Percentiles rank a stretch among this genome's conserved stretches.
Conservation (phyloP, 2,888 invertebrate species). For the Apodemia hepburni region DNA sequence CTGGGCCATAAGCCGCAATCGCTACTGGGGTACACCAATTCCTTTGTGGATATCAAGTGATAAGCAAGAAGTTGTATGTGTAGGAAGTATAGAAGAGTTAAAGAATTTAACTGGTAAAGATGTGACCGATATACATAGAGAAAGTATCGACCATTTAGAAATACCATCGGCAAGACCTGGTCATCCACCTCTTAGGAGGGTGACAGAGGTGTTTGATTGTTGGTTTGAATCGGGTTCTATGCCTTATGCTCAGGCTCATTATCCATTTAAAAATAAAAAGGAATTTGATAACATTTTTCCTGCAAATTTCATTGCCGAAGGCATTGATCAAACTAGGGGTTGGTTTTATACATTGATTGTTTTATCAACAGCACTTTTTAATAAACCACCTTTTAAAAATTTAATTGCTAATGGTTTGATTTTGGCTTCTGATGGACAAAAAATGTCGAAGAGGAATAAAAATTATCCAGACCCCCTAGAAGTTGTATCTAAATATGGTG, state of each 20-base stretch:
- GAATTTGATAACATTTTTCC: constrained; percentile 96
- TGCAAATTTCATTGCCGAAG: constrained; percentile 99
- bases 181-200: constrained; percentile 90
- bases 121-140: constrained; percentile 95
- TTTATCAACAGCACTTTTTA: constrained; percentile 96
- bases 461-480: constrained; percentile 99
- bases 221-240: constrained; percentile 99
- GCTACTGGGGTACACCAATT: constrained; percentile 99
- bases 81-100: constrained; percentile 96
- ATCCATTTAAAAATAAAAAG: constrained; percentile 95
- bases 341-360: constrained; percentile 99
- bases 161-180: constrained; percentile 94
- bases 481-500: constrained; percentile 95
- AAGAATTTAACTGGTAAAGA: constrained; percentile 89
- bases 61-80: constrained; percentile 95
- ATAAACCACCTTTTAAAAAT: constrained; percentile 98
- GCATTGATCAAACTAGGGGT: constrained; percentile 98
- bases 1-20: constrained; percentile 98
- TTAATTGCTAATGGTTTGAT: constrained; percentile 97
- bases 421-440: constrained; percentile 97
- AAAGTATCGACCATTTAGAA: constrained; percentile 94
- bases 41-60: constrained; percentile 97
- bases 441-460: constrained; percentile 99
- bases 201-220: constrained; percentile 98
- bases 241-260: constrained; percentile 98